Base-by-base conservation (phyloP, 2,888 invertebrate genomes). In the Ditula angustiorana region DNA sequence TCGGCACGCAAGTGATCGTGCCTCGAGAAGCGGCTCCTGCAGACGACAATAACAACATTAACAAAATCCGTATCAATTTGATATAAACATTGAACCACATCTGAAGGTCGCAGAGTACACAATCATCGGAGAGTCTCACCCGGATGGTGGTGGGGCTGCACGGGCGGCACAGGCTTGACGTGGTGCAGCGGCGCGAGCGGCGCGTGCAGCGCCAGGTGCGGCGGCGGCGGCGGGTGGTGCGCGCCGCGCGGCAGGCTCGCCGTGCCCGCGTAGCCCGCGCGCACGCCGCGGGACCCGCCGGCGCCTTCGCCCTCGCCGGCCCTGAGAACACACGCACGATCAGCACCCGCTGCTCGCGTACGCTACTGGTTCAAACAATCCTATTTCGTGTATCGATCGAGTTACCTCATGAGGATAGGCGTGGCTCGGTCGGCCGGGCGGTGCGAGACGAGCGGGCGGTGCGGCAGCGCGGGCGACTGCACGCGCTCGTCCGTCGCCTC, bases 1-100 rank as follows among this genome's bases (percentile, higher is more conserved):
- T 85, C 13, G 95, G 95, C 58, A 95, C 93, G 63, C 92, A 91
- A 19, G 94, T 90, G 62, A 93, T 85, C 11, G 88, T 87, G 24
- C 90, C 93, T 69, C 94, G 90, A 24, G 94, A 87, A 33, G 87
- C 92, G 60, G 93, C 85, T 74, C 91, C 93, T 90, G 74, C 5
- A 62, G 67, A 24, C 13, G 8, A 47, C 16, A n/a, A 35, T 2
- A 21, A 44, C 11, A 50, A n/a, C n/a, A n/a, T n/a, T n/a, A n/a
- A n/a, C n/a, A n/a, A n/a, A n/a, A n/a, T n/a, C n/a, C n/a, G n/a
- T n/a, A n/a, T n/a, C n/a, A n/a, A n/a, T n/a, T n/a, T n/a, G n/a
- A n/a, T n/a, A n/a, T n/a, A n/a, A n/a, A n/a, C n/a, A n/a, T n/a
- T n/a, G n/a, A n/a, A n/a, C n/a, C n/a, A n/a, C n/a, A n/a, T n/a